phyloP scores from a whole-genome alignment of 30 jellyfish, hydroid and myxozoan species.

The Pseudorhiza aurosa region DNA sequence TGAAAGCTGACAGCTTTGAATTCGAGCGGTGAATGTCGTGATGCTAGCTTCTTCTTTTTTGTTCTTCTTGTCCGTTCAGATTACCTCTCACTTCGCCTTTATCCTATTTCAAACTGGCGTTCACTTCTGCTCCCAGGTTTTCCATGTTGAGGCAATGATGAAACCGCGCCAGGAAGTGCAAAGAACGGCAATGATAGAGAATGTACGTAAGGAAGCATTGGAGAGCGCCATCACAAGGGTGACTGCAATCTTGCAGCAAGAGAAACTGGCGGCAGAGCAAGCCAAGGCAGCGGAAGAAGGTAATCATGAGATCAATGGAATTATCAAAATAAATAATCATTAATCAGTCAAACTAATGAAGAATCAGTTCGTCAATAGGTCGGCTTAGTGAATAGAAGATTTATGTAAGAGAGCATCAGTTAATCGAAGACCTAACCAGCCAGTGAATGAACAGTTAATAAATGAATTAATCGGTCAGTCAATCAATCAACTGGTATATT shows the following conservation, averaged over 20 bases:
- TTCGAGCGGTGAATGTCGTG: no score
- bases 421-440: no score
- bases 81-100: no score
- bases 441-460: no score
- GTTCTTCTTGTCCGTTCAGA: no score
- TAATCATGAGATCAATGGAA: not conserved
- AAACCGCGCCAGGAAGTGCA: conserved; percentile 57
- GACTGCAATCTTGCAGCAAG: conserved; percentile 62
- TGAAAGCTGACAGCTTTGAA: no score
- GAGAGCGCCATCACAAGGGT: conserved; percentile 68
- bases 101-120: no score
- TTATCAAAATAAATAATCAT: not conserved
- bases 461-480: no score
- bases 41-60: no score
- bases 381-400: no score
- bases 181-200: conserved; percentile 41
- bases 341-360: not conserved
- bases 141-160: conserved; percentile 71
- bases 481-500: not conserved
- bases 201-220: conserved; percentile 48
- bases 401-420: no score
- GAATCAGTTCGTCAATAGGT: not conserved
- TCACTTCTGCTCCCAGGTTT: conserved; percentile 40
- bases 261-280: conserved; percentile 62
- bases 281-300: conserved; percentile 47